Conservation (phyloP, 23 tunicate genomes). For the Botrylloides violaceus region DNA sequence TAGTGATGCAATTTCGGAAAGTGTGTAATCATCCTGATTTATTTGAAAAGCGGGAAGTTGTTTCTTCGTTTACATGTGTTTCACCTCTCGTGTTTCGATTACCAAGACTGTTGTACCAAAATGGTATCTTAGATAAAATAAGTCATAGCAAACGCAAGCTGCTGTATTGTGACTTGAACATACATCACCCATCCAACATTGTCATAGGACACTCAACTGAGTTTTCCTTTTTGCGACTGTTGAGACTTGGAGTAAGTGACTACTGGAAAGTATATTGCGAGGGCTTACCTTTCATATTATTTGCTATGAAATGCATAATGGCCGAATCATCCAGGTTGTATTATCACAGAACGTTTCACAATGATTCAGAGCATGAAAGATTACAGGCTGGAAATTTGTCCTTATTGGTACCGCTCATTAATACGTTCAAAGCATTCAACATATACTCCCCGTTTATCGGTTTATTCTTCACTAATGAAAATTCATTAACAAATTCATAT, state of each 20-base stretch:
- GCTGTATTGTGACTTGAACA: constrained; percentile 48
- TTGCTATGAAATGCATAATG: too few relatives aligned
- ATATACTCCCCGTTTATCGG: background rate
- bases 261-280: constrained; percentile 17
- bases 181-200: constrained; percentile 42
- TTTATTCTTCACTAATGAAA: background rate
- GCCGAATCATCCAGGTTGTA: too few relatives aligned
- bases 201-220: constrained; percentile 3
- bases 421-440: background rate
- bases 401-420: background rate
- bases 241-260: constrained; percentile 15
- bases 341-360: background rate
- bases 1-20: constrained; percentile 88
- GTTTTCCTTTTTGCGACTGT: constrained; percentile 54
- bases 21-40: constrained; percentile 36
- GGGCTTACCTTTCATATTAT: too few relatives aligned
- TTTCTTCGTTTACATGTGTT: background rate
- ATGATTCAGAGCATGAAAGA: background rate
- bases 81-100: background rate
- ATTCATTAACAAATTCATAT: too few relatives aligned
- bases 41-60: constrained; percentile 16
- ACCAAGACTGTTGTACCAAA: constrained; percentile 11
- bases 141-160: constrained; percentile 18
- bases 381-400: background rate
- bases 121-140: constrained; percentile 12